Evolutionary conservation across 2,113 vertebrate species (phyloP).

Genomic region (Cepphus grylle): DNA sequence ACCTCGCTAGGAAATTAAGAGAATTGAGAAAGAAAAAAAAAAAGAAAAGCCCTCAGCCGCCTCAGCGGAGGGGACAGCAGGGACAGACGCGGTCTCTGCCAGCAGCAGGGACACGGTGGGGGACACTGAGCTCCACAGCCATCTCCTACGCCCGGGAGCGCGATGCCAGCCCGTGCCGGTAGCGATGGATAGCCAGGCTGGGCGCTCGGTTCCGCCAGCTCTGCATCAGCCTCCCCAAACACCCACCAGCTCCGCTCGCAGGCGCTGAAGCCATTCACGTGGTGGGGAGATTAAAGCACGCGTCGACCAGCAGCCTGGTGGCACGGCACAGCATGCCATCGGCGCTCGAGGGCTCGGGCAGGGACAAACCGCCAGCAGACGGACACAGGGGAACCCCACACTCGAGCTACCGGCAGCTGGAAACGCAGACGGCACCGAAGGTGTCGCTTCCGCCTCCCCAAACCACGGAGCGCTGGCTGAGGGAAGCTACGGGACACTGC

Average conservation of each 20-base stretch:
- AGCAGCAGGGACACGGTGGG: background rate
- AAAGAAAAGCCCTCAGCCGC: background rate
- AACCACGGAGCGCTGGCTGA: too few relatives aligned
- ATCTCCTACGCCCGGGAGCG: background rate
- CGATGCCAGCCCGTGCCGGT: background rate
- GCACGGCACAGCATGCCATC: background rate
- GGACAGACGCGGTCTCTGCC: background rate
- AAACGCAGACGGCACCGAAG: rapidly evolving
- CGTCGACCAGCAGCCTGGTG: background rate
- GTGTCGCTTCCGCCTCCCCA: background rate
- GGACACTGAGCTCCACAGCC: background rate
- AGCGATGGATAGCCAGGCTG: too few relatives aligned
- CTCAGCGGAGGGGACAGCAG: background rate
- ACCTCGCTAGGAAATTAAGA: background rate
- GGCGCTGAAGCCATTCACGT: background rate
- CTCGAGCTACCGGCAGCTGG: background rate
- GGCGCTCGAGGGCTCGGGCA: background rate
- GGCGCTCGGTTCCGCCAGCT: background rate
- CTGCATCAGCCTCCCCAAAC: background rate
- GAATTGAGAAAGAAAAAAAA: background rate
- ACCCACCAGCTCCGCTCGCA: background rate
- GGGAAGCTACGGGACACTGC: rapidly evolving
- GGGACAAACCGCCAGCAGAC: background rate
- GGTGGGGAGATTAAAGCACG: background rate
- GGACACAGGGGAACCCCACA: background rate